phyloP scores from a whole-genome alignment of 2,888 invertebrate species.

The Drosophila algonquin region DNA sequence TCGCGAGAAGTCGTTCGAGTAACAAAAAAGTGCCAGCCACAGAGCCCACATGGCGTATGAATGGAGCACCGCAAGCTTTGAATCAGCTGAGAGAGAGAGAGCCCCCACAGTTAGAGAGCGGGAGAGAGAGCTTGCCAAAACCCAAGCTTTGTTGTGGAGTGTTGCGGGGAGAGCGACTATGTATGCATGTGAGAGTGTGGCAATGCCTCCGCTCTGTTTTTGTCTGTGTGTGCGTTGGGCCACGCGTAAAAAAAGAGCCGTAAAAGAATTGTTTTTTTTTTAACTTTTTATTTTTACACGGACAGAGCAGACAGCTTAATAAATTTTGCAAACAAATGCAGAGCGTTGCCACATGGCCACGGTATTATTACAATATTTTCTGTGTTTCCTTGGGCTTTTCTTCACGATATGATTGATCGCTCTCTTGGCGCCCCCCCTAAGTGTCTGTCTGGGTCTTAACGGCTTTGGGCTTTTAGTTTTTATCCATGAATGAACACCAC shows the following conservation, averaged over 20 bases:
- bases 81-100: conserved; percentile 24
- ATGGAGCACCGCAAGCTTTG: conserved; percentile 47
- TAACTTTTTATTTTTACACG: conserved; percentile 48
- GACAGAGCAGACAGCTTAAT: conserved; percentile 55
- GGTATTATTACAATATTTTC: conserved; percentile 21
- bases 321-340: conserved; percentile 58
- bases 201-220: conserved; percentile 43
- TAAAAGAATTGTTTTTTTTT: conserved; percentile 43
- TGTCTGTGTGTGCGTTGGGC: conserved; percentile 69
- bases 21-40: conserved; percentile 64
- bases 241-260: conserved; percentile 51
- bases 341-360: conserved; percentile 49
- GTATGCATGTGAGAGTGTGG: conserved; percentile 44
- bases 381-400: neutral
- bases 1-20: conserved; percentile 81
- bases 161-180: conserved; percentile 34
- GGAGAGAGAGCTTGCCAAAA: conserved; percentile 13
- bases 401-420: conserved; percentile 54
- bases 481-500: conserved; percentile 22
- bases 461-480: conserved; percentile 58
- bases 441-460: conserved; percentile 46
- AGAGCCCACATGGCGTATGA: conserved; percentile 35
- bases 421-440: conserved; percentile 49
- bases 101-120: neutral
- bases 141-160: conserved; percentile 62